phyloP scores from a whole-genome alignment of 2,888 invertebrate species.

The Amaurobius ferox region DNA sequence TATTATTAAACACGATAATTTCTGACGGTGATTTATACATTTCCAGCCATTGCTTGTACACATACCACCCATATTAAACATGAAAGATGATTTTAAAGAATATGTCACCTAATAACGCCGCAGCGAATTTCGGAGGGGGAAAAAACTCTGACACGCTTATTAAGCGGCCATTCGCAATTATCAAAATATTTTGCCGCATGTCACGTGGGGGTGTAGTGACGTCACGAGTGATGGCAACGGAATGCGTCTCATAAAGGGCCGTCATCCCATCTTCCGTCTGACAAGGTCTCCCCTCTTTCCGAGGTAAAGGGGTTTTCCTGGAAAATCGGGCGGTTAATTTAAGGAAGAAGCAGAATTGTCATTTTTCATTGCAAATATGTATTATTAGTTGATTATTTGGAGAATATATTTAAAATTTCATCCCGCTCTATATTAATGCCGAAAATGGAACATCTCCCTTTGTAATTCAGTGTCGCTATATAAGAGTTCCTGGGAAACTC shows the following conservation, averaged over 20 bases:
- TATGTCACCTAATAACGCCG: neutral
- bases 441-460: no score
- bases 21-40: no score
- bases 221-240: conserved; percentile 28
- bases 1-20: no score
- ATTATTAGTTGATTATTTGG: no score
- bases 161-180: conserved; percentile 28
- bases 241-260: conserved; percentile 52
- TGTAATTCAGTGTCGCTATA: no score
- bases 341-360: no score
- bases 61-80: no score
- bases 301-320: neutral
- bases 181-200: conserved; percentile 18
- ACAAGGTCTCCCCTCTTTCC: neutral
- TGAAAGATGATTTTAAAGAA: neutral
- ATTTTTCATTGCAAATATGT: no score
- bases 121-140: neutral
- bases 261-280: conserved; percentile 21
- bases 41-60: no score
- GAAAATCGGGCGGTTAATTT: neutral
- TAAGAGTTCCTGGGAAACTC: no score
- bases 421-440: no score
- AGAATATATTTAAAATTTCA: no score
- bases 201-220: neutral
- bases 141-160: neutral